phyloP scores from a whole-genome alignment of 2,113 vertebrate genomes.

The Triplophysa dalaica region DNA sequence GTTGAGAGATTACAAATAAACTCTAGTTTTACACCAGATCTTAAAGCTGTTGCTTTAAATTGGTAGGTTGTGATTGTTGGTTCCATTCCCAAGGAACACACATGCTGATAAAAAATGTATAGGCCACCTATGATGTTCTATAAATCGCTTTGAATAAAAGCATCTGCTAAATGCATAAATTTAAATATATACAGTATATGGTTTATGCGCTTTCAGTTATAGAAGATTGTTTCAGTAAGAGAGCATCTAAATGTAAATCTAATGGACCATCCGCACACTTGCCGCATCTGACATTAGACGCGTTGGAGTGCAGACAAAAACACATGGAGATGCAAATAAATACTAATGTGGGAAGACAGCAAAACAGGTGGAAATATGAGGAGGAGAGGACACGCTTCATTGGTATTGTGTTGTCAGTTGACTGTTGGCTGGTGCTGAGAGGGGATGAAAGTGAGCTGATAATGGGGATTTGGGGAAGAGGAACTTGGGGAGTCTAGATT shows the following conservation, averaged over 20 bases:
- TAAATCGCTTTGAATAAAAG: too few relatives aligned
- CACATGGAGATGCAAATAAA: constrained; percentile 2
- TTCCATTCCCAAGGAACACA: too few relatives aligned
- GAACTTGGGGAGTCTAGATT: constrained; percentile 31
- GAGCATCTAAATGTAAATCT: background rate
- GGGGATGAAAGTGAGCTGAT: constrained; percentile 41
- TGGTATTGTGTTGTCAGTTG: constrained; percentile 57
- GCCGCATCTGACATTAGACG: background rate
- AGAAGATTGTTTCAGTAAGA: too few relatives aligned
- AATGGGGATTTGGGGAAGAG: constrained; percentile 30
- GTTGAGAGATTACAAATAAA: too few relatives aligned
- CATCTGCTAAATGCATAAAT: too few relatives aligned
- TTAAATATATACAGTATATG: too few relatives aligned
- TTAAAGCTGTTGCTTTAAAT: too few relatives aligned
- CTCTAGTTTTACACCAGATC: too few relatives aligned
- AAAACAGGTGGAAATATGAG: constrained; percentile 50
- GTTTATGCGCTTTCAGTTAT: too few relatives aligned
- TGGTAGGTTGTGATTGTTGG: too few relatives aligned
- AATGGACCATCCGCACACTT: background rate
- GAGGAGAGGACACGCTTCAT: constrained; percentile 61
- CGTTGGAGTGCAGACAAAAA: background rate
- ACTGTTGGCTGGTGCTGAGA: constrained; percentile 55
- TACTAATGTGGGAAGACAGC: constrained; percentile 25
- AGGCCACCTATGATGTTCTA: too few relatives aligned
- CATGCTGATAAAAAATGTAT: too few relatives aligned